Evolutionary conservation across 2,888 invertebrate genomes (phyloP).

Genomic region (Cenopis cana): DNA sequence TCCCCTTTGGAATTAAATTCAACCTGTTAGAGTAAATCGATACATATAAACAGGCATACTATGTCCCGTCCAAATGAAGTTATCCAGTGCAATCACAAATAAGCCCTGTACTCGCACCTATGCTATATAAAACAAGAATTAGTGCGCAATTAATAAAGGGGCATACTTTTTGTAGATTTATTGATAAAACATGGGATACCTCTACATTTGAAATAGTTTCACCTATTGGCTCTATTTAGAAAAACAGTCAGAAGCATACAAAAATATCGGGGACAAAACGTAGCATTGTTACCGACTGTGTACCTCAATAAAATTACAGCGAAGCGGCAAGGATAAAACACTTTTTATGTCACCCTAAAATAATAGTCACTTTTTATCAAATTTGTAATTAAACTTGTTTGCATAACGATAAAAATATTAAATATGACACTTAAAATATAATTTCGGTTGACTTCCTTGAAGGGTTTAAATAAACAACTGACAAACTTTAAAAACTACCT

Average conservation of each 20-base stretch:
- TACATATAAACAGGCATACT: too few relatives aligned
- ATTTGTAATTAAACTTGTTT: slow-evolving; percentile 57
- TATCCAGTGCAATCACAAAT: too few relatives aligned
- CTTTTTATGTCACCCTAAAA: slow-evolving; percentile 45
- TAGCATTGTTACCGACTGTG: slow-evolving; percentile 7
- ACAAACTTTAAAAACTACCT: slow-evolving; percentile 23
- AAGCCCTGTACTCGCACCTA: too few relatives aligned
- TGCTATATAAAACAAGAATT: too few relatives aligned
- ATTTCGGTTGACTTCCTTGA: slow-evolving; percentile 40
- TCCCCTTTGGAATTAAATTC: too few relatives aligned
- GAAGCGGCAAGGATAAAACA: slow-evolving; percentile 19
- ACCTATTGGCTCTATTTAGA: background rate
- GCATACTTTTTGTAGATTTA: background rate
- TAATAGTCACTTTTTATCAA: slow-evolving; percentile 52
- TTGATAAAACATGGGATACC: background rate
- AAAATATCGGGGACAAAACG: slow-evolving; percentile 13
- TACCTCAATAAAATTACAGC: slow-evolving; percentile 32
- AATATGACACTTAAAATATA: slow-evolving; percentile 51
- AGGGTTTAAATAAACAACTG: slow-evolving; percentile 16
- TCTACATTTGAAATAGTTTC: background rate
- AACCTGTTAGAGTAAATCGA: too few relatives aligned
- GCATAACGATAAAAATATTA: slow-evolving; percentile 64
- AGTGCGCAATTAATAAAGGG: background rate
- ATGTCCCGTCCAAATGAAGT: too few relatives aligned
- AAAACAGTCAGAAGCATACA: slow-evolving; percentile 21